A percentile compares a stretch with the other conserved stretches of the same genome.
Evolutionary conservation across 2,888 invertebrate species (phyloP).

Genomic region (Drosophila quinaria): DNA sequence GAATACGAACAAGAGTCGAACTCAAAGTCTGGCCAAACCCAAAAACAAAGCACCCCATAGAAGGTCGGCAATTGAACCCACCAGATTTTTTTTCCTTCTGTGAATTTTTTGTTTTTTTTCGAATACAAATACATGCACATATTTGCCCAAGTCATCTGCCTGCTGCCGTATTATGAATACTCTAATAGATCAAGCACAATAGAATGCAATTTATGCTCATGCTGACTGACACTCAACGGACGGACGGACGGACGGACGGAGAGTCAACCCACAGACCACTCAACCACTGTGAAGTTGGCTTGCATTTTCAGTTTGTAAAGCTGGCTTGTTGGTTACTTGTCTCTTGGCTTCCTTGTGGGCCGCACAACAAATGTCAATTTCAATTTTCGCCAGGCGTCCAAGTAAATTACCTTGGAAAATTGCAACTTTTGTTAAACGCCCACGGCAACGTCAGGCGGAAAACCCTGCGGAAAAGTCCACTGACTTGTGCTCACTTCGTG

Average conservation of each 20-base stretch:
- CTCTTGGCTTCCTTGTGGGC: conserved; percentile 72
- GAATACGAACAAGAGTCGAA: neutral
- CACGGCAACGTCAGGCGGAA: conserved; percentile 32
- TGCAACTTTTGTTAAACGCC: conserved; percentile 68
- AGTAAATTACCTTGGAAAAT: conserved; percentile 72
- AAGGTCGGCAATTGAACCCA: conserved; percentile 60
- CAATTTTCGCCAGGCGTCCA: conserved; percentile 74
- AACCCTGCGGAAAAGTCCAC: conserved; percentile 21
- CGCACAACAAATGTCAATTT: conserved; percentile 72
- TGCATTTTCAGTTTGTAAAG: conserved; percentile 9
- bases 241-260: conserved; percentile 1
- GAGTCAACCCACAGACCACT: conserved; percentile 16
- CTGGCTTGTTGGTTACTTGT: conserved; percentile 1
- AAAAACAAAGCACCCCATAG: conserved; percentile 33
- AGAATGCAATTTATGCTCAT: conserved; percentile 42
- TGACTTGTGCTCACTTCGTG: conserved; percentile 52
- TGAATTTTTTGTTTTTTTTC: conserved; percentile 22
- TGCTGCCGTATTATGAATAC: conserved; percentile 42
- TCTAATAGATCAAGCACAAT: conserved; percentile 29
- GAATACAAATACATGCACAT: neutral
- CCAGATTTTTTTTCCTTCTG: conserved; percentile 10
- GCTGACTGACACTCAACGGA: conserved; percentile 12
- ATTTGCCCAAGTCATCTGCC: conserved; percentile 56
- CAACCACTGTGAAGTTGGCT: conserved; percentile 17
- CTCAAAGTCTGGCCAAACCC: conserved; percentile 48